Base-by-base conservation (phyloP, 2,797 vertebrate genomes). In the Artibeus lituratus region DNA sequence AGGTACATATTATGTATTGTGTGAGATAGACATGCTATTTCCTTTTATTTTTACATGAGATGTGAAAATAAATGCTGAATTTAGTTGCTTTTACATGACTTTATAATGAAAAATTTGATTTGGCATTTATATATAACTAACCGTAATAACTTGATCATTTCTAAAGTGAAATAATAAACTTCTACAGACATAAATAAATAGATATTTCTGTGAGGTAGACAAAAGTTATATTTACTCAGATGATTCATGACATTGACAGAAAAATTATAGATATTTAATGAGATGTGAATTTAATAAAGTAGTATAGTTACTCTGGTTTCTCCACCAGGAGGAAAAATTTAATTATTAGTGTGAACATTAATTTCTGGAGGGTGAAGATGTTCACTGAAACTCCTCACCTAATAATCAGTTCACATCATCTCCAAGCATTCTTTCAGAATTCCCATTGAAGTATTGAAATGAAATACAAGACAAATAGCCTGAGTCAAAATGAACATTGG, bases 201-300 rank as follows among this genome's bases (percentile, higher is more conserved):
- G 1, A 9, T 80, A 18, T 44, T 93, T 77, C 10, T 95, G 10
- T 87, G 35, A 96, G n/a, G 10, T 26, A 94, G 74, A 90, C 3
- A 69, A 15, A 67, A 73, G 1, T 5, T 74, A 49, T 86, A 82
- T 78, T 96, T 95, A 92, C 14, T 90, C n/a, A 83, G 42, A 70
- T 42, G 19, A 84, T 92, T 95, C 81, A 24, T 32, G 69, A 74
- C 94, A 90, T 89, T 89, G 72, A 72, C 37, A 62, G 67, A 82
- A 90, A 22, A 6, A 80, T 65, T 94, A 32, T 26, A 92, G 42
- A 14, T 91, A 94, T 80, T 95, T 91, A 29, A 37, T n/a, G 21
- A 94, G 94, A 81, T 89, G 22, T 83, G 55, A 97, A 74, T 72
- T 95, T 92, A 94, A 88, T 92, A 94, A 62, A 70, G 9, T 35